Evolutionary conservation across 37 sponge, comb jelly and placozoan species (phyloP), one percentile per base, ranked within the genome.

Genomic region (Ianthella basta): DNA sequence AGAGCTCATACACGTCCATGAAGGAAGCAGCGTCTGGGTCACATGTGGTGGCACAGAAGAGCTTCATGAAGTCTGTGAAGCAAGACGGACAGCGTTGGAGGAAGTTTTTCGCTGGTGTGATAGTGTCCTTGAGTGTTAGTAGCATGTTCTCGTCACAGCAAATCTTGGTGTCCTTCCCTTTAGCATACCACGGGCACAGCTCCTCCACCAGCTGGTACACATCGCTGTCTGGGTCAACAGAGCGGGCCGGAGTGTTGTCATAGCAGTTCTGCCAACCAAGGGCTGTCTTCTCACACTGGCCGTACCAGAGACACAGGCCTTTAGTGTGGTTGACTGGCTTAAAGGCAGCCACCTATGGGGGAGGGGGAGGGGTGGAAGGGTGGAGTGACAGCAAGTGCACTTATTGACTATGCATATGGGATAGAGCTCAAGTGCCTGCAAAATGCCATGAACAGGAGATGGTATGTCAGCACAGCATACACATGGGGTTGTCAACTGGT

Each of bases 41-140:
- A 79, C 99, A 98, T 2, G 95, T 96, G 25, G 88, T 86, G 68
- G 79, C 81, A 70, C 99, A 98, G 83, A 91, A 98, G 60, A 88
- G 88, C 13, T 84, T 56, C 59, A 92, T 61, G 80, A 98, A 95
- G 81, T 98, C 94, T 20, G 82, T 69, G 72, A 86, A 75, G 83
- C 97, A 98, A 18, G 94, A 81, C 0, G 95, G 97, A 82, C 99
- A 98, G 2, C 95, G 82, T 30, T 65, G 34, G 25, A 96, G 74
- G 60, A 98, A 83, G 39, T 82, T 68, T 23, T 81, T 64, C 21
- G 97, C 89, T 44, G 50, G 12, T n/a, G 40, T 37, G 18, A 95
- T 59, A 23, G 86, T 81, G 0, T 54, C 59, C 21, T 88, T 50
- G 15, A 97, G 86, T 37, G 84, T 72, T 15, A 66, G 12, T 15